Evolutionary conservation across 37 sponge, comb jelly and placozoan species (phyloP), one percentile per base, ranked within the genome.

Genomic region (Chondrilla cf. caribensis): DNA sequence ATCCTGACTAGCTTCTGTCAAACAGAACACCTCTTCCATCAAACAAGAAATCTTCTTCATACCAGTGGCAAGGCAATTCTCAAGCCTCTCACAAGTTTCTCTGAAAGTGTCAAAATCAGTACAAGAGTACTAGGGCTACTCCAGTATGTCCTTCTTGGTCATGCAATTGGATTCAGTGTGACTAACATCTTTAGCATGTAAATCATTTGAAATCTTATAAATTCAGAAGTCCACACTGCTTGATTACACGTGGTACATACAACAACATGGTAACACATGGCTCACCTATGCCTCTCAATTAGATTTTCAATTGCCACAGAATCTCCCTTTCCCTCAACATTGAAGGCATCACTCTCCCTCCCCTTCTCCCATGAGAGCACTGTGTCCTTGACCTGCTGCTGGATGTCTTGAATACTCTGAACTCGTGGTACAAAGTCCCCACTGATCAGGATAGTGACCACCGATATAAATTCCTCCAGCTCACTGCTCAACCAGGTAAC

Each of bases 1-100:
- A 58, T 89, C 89, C 58, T 82, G 85, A 35, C 89, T 81, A 2
- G 86, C 85, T 24, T 95, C 90, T 0, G 79, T 80, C 21, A 73
- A 37, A 24, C 37, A 39, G 40, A 73, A 42, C 2, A 37, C n/a
- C 44, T 39, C 76, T 4, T 73, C 41, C 42, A 73, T 40, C 1
- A 73, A 24, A 22, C 40, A n/a, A n/a, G 29, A n/a, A 43, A 73
- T 73, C 76, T 42, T 39, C 25, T 73, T 73, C 41, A 39, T 39
- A 21, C 76, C 76, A 8, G 44, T 18, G 2, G 76, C 15, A 1
- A 73, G 44, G 7, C 38, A 3, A 1, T 17, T 40, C 76, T 73
- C 76, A 15, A 73, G 44, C 18, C 36, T 38, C 43, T 73, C 44
- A 40, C 76, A 73, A 38, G 76, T 37, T 33, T 33, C 14, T 33